These are phyloP conservation scores for Acleris holmiana DNA, from an alignment of 2,888 invertebrate genomes.

Conservation along the genomic window DNA sequence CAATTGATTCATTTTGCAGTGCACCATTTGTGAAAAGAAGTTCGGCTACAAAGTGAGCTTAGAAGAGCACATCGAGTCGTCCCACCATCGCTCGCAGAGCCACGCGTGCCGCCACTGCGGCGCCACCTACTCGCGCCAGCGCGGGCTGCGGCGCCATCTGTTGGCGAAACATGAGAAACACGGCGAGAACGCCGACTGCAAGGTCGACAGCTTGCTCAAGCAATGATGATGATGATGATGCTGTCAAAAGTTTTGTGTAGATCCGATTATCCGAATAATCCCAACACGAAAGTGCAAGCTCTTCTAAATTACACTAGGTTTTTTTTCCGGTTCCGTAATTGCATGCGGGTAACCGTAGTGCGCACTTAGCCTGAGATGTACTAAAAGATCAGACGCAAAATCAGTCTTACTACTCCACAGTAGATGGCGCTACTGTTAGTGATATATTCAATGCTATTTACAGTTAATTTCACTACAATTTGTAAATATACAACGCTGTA, in stretches of 20 bases:
- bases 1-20: conserved; percentile 58
- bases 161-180: conserved; percentile 59
- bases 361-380: no score
- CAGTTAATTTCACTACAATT: no score
- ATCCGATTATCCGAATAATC: no score
- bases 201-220: no score
- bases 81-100: conserved; percentile 61
- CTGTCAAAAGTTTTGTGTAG: no score
- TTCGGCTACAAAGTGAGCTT: conserved; percentile 74
- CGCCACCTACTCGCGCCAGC: conserved; percentile 60
- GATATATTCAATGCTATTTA: background rate
- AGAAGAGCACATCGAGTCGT: conserved; percentile 66
- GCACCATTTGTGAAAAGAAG: conserved; percentile 68
- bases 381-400: background rate
- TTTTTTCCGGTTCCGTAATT: no score
- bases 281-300: no score
- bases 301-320: no score
- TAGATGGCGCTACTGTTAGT: conserved; percentile 8
- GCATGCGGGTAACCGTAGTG: no score
- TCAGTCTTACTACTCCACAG: conserved; percentile 2
- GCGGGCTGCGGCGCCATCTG: conserved; percentile 65
- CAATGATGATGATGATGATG: no score
- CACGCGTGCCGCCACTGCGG: conserved; percentile 63
- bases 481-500: no score
- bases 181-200: conserved; percentile 15